Evolutionary conservation across 2,797 vertebrate genomes (phyloP), one percentile per base, ranked within the genome.

Genomic region (Phataginus tetradactyla): DNA sequence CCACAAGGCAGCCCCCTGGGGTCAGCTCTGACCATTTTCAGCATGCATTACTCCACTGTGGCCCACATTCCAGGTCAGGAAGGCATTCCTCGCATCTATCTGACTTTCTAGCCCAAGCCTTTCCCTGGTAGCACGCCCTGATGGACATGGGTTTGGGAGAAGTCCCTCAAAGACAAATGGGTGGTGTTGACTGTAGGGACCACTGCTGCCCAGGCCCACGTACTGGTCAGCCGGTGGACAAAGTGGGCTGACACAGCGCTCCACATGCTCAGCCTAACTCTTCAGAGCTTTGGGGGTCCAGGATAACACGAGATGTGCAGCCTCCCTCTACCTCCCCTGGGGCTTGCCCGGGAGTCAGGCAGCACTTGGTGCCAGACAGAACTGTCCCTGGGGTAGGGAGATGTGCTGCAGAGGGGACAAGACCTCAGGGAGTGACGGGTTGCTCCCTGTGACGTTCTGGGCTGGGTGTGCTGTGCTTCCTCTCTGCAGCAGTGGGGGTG

Each of bases 11-110:
- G 32, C 5, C 21, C 37, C 9, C 69, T 15, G 34, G 34, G 77
- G 34, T 15, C 77, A 25, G 61, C 51, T 20, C 49, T 5, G 23
- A 14, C 34, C 68, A 45, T 18, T 9, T 15, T 29, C 3, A 34
- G 37, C 55, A 0, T 4, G 0, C 25, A 32, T n/a, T 49, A 7
- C 29, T 34, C 37, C 6, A 7, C 1, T 49, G 8, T 21, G 39
- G 32, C 34, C 39, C 10, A 20, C 11, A 25, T 32, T 45, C 68
- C 11, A 14, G 42, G 61, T 75, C 13, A 29, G 23, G 15, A 45
- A 45, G 45, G 45, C 45, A 45, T 45, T 45, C 45, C 45, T 45
- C 10, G 42, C 14, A 10, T 13, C 25, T 32, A 32, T 25, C 27
- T 61, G 34, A n/a, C 32, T 61, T 3, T 3, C 66, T 57, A 77